Evolutionary conservation across 1,140 invertebrate genomes (phyloP).

Genomic region (Trinorchestia longiramus): DNA sequence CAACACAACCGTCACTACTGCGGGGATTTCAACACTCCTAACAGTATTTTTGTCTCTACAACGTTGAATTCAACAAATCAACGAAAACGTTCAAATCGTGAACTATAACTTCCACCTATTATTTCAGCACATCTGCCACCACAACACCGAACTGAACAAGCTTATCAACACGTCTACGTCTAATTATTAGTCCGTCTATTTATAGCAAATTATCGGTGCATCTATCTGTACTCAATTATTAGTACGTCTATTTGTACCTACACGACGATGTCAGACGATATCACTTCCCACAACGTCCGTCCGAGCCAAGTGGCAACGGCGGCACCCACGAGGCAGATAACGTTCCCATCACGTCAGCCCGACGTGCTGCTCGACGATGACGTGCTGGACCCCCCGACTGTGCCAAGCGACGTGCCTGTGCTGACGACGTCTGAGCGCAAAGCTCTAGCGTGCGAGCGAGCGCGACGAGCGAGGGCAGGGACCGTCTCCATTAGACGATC

Average conservation of each 20-base stretch:
- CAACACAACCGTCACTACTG: too few species aligned
- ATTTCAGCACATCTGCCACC: too few species aligned
- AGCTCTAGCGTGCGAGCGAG: background rate
- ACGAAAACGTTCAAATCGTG: too few species aligned
- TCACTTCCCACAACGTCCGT: background rate
- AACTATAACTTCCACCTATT: too few species aligned
- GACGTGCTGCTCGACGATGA: background rate
- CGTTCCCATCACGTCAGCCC: constrained; percentile 18
- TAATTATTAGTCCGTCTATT: background rate
- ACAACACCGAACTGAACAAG: too few species aligned
- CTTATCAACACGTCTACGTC: too few species aligned
- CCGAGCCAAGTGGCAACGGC: constrained; percentile 1
- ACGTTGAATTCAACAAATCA: too few species aligned
- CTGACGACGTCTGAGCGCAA: constrained; percentile 29
- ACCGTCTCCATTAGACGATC: background rate
- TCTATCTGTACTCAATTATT: background rate
- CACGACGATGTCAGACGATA: background rate
- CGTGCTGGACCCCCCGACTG: background rate
- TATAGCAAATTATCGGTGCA: background rate
- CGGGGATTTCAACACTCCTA: too few species aligned
- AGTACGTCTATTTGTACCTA: background rate
- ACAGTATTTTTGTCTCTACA: too few species aligned
- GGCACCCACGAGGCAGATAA: background rate
- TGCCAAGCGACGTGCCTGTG: background rate
- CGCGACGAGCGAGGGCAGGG: background rate